Base-by-base conservation (phyloP, 2,888 invertebrate species). In the Zygaena filipendulae region DNA sequence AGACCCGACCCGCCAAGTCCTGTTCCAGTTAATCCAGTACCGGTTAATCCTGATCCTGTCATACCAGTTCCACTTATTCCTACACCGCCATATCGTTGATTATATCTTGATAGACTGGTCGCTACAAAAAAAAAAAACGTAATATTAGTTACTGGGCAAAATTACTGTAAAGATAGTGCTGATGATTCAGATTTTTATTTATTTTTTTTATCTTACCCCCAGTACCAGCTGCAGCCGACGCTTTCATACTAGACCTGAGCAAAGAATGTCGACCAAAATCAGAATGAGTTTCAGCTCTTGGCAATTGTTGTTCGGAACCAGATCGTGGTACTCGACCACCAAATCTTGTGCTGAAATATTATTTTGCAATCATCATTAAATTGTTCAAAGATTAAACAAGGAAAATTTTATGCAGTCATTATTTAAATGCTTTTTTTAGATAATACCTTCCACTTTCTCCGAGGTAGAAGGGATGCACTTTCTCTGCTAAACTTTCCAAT, bases 281-380 rank as follows among this genome's bases (percentile, higher is more conserved):
- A 1, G 90, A 85, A 57, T 92, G 93, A 0, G 77, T 77, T 66
- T 93, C 93, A 6, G 92, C 91, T 28, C 92, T 84, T 5, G 93
- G 92, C 42, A 93, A 70, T 62, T 95, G 92, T 63, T 95, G 94
- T 69, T 95, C 95, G 21, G 95, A 95, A 11, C 95, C 95, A 27
- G 95, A 94, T 29, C 95, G 83, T 9, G 94, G 91, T 68, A 95
- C 85, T 30, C 77, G 52, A 3, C 72, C 68, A n/a, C 75, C 71
- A 29, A 72, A 77, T 7, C 77, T 54, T 2, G 69, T 63, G 39
- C 74, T 74, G 45, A 14, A 52, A 55, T 29, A 29, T 20, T 33
- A 28, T 27, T 12, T 68, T 54, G 21, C 62, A 60, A 36, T 69
- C 62, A 9, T 23, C 20, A 9, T 64, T 32, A 63, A 63, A 21